phyloP scores from a whole-genome alignment of 2,113 vertebrate genomes.

The Stegostoma tigrinum region DNA sequence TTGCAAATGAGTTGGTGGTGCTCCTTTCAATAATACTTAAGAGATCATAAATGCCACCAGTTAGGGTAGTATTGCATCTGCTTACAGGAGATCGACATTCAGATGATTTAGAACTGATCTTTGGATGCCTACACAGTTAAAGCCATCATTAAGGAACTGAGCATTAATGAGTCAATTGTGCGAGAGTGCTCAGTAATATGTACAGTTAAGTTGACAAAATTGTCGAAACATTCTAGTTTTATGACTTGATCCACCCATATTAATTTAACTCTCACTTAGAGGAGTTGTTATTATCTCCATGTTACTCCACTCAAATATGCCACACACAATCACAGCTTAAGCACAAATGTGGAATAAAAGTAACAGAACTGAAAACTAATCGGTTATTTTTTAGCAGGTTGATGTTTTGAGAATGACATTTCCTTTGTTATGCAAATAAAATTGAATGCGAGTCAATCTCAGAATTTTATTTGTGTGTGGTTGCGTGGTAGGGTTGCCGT shows the following conservation, averaged over 20 bases:
- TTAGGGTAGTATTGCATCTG: neutral
- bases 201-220: neutral
- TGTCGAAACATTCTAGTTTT: neutral
- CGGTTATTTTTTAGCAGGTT: conserved; percentile 24
- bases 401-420: conserved; percentile 25
- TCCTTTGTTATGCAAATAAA: neutral
- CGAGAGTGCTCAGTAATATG: neutral
- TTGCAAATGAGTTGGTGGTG: neutral
- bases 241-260: neutral
- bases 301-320: neutral
- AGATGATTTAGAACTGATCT: neutral
- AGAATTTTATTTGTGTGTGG: neutral
- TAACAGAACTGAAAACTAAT: neutral
- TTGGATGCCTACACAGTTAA: neutral
- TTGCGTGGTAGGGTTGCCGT: neutral
- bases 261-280: neutral
- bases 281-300: neutral
- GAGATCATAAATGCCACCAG: neutral
- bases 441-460: neutral
- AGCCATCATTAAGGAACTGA: neutral
- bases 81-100: neutral
- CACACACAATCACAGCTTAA: neutral
- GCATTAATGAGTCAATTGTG: neutral
- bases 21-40: neutral
- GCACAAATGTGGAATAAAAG: neutral